Evolutionary conservation across 2,113 vertebrate genomes (phyloP).

Genomic region (Nycticebus coucang): DNA sequence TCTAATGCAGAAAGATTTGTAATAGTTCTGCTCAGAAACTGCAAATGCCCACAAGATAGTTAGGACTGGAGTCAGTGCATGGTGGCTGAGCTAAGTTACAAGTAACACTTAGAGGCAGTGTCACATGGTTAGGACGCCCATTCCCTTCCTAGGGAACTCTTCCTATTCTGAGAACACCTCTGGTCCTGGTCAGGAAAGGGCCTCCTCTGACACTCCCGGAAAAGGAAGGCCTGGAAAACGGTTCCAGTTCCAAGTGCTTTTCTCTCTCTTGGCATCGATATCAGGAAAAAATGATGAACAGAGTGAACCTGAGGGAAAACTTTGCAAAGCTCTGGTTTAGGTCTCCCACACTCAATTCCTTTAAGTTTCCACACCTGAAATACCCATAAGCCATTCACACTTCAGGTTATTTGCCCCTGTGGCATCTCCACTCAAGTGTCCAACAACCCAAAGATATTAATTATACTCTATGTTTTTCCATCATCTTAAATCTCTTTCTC

Average conservation of each 20-base stretch:
- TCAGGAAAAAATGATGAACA: constrained; percentile 55
- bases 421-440: not conserved
- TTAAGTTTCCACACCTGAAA: not conserved
- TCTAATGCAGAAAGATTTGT: not conserved
- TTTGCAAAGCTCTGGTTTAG: not conserved
- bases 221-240: constrained; percentile 37
- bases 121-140: not conserved
- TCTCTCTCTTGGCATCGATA: constrained; percentile 21
- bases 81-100: not conserved
- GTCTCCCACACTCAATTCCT: constrained; percentile 24
- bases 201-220: not conserved
- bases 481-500: not conserved
- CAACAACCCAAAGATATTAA: not conserved
- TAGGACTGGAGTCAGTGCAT: not conserved
- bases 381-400: not conserved
- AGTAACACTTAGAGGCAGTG: not conserved
- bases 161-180: not conserved
- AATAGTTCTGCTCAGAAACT: not conserved
- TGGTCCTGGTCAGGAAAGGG: not conserved
- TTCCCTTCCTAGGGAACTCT: not conserved
- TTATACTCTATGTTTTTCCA: not conserved
- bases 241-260: not conserved
- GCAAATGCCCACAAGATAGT: not conserved
- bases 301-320: not conserved
- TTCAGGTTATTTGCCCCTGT: not conserved